Evolutionary conservation across 2,797 vertebrate species (phyloP).

Genomic region (Melanogrammus aeglefinus): DNA sequence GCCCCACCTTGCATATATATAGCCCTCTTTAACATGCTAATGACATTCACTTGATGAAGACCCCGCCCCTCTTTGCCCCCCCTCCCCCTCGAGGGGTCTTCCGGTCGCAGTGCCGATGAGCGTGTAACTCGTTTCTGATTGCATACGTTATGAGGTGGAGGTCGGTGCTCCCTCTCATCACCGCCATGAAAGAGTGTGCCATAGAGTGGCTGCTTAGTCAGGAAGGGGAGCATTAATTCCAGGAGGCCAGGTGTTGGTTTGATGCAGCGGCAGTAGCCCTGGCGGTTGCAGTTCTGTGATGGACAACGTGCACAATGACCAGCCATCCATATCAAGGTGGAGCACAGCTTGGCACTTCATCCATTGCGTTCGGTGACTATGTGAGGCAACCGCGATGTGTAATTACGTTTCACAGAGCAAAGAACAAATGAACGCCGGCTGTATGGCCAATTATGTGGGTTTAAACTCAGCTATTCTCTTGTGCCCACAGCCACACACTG

Average conservation of each 20-base stretch:
- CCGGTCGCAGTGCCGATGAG: background rate
- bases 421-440: background rate
- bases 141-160: conserved; percentile 41
- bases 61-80: background rate
- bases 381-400: conserved; percentile 15
- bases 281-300: conserved; percentile 31
- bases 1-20: background rate
- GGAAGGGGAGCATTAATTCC: conserved; percentile 34
- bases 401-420: conserved; percentile 18
- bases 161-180: conserved; percentile 31
- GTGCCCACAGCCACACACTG: conserved; percentile 10
- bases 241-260: conserved; percentile 38
- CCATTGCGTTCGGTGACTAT: conserved; percentile 7
- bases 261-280: conserved; percentile 25
- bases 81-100: background rate
- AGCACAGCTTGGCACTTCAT: conserved; percentile 30
- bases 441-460: conserved; percentile 27
- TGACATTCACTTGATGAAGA: background rate
- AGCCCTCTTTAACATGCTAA: background rate
- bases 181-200: conserved; percentile 22
- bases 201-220: conserved; percentile 31
- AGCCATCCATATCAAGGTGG: conserved; percentile 35
- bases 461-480: conserved; percentile 34
- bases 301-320: conserved; percentile 38
- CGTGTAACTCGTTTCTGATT: conserved; percentile 40